Evolutionary conservation across 2,797 vertebrate species (phyloP).

Genomic region (Helostoma temminkii): DNA sequence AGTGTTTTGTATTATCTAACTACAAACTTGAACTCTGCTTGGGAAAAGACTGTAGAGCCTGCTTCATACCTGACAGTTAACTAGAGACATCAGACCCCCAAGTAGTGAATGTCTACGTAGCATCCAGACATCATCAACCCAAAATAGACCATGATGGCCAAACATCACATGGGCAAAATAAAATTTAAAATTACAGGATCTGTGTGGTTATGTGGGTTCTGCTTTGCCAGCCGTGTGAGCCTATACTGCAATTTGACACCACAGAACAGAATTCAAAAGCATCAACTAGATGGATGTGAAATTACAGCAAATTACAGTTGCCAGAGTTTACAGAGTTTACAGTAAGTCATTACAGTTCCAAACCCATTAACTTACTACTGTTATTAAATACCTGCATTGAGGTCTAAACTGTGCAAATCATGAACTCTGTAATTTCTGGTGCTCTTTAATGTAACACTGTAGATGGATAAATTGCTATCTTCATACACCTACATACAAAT

Average conservation of each 20-base stretch:
- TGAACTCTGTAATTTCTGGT: slow-evolving; percentile 2
- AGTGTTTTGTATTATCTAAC: not conserved
- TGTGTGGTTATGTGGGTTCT: not conserved
- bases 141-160: slow-evolving; percentile 9
- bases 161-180: slow-evolving; percentile 1
- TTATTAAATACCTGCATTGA: slow-evolving; percentile 2
- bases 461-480: no score
- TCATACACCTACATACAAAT: no score
- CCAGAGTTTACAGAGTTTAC: not conserved
- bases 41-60: not conserved
- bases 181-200: not conserved
- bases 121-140: slow-evolving; percentile 35
- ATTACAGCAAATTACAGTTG: not conserved
- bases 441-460: slow-evolving; percentile 38
- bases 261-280: not conserved
- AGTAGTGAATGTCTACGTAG: slow-evolving; percentile 45
- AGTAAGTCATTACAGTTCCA: not conserved
- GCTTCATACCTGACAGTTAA: slow-evolving; percentile 39
- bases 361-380: not conserved
- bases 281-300: not conserved
- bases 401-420: not conserved
- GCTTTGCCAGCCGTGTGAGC: no score
- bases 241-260: not conserved
- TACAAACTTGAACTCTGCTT: not conserved
- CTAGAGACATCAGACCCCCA: slow-evolving; percentile 43